These are phyloP conservation scores for Synanthedon andrenaeformis DNA, from an alignment of 2,888 invertebrate genomes.

Conservation along the genomic window DNA sequence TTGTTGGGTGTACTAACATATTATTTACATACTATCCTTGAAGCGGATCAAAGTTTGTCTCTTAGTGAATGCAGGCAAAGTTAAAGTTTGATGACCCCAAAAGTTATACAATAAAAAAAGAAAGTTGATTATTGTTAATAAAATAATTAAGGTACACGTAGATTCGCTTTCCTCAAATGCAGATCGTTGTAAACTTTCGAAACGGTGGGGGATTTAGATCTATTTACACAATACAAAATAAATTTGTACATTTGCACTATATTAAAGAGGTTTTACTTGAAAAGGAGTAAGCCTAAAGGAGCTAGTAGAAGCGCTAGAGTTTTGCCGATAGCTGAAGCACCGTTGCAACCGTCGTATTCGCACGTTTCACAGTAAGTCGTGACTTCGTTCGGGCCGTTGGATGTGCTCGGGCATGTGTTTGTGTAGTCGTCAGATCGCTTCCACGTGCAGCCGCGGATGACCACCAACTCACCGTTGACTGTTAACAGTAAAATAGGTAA, in stretches of 20 bases:
- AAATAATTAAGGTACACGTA: neutral
- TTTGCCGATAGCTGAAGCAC: slow-evolving; percentile 57
- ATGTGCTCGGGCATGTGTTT: slow-evolving; percentile 59
- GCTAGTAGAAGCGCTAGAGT: slow-evolving; percentile 51
- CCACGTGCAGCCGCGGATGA: slow-evolving; percentile 73
- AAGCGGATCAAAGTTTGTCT: too few species aligned
- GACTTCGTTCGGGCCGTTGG: slow-evolving; percentile 59
- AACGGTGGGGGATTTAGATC: neutral
- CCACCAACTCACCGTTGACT: slow-evolving; percentile 64
- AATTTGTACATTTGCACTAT: neutral
- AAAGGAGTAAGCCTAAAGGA: slow-evolving; percentile 45
- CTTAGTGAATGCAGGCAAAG: too few species aligned
- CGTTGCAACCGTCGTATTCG: slow-evolving; percentile 77
- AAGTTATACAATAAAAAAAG: too few species aligned
- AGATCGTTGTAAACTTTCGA: neutral
- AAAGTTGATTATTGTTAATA: neutral
- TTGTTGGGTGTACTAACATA: too few species aligned
- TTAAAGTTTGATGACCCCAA: too few species aligned
- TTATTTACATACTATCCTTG: too few species aligned
- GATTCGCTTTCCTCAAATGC: neutral
- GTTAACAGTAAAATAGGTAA: slow-evolving; percentile 20
- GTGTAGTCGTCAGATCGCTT: slow-evolving; percentile 65
- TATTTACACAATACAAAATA: neutral
- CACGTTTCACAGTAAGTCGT: slow-evolving; percentile 76
- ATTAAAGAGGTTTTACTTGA: slow-evolving; percentile 37